Percentiles rank a stretch among this genome's conserved stretches.
These are phyloP conservation scores for Rhynchotus rufescens DNA, from an alignment of 2,797 vertebrate genomes.

Conservation along the genomic window DNA sequence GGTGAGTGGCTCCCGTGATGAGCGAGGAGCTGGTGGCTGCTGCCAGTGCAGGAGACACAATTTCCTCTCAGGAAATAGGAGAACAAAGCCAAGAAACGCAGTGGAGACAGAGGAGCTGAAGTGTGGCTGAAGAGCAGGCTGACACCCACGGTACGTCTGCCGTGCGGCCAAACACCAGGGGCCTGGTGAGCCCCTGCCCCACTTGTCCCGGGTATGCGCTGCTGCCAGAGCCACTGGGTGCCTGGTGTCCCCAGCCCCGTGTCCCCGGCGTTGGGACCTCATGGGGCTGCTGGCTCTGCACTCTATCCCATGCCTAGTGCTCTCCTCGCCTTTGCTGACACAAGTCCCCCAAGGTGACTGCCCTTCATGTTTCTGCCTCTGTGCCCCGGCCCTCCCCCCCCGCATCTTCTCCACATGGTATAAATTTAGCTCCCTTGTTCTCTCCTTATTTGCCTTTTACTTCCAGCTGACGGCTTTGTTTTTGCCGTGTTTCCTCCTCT, in stretches of 20 bases:
- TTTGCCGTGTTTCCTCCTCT: background rate
- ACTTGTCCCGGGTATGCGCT: accelerated
- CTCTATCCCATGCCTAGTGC: background rate
- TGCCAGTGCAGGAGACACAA: accelerated
- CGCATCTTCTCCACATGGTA: background rate
- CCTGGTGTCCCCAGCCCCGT: too few species aligned
- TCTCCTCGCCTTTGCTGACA: background rate
- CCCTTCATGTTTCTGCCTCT: too few species aligned
- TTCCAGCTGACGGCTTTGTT: background rate
- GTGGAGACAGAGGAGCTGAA: background rate
- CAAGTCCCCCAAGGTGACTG: background rate
- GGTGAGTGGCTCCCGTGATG: background rate
- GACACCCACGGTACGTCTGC: background rate
- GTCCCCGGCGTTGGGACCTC: background rate
- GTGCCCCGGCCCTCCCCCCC: background rate
- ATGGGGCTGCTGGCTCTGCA: background rate
- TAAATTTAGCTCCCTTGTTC: background rate
- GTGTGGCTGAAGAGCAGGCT: background rate
- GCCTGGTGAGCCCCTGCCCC: background rate
- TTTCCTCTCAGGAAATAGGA: background rate
- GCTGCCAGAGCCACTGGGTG: background rate
- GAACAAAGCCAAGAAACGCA: background rate
- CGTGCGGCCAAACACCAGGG: background rate
- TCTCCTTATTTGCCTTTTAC: background rate
- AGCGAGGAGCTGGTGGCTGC: background rate